Conservation (phyloP, 1,140 invertebrate genomes). For the Antheraea mylitta region DNA sequence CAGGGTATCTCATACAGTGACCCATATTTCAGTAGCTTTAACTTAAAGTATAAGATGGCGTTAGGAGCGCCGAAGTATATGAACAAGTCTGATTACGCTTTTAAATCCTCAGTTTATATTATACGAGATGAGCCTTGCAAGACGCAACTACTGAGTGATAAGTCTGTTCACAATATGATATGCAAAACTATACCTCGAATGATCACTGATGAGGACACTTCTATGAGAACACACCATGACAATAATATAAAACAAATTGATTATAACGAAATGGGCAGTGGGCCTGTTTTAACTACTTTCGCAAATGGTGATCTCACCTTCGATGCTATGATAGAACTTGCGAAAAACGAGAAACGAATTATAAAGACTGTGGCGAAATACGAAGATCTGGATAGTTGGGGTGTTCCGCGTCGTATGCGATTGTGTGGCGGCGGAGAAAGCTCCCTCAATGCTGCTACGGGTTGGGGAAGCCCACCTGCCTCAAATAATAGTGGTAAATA, state of each 20-base stretch:
- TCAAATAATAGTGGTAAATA: constrained; percentile 80
- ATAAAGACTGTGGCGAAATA: constrained; percentile 46
- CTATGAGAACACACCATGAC: constrained; percentile 66
- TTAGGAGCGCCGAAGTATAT: constrained; percentile 73
- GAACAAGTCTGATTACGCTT: constrained; percentile 80
- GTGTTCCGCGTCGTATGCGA: constrained; percentile 80
- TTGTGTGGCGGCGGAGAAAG: constrained; percentile 89
- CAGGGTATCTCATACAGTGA: constrained; percentile 81
- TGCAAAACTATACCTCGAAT: constrained; percentile 72
- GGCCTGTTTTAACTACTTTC: constrained; percentile 51
- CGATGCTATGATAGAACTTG: constrained; percentile 66
- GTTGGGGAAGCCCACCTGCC: constrained; percentile 86
- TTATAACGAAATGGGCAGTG: constrained; percentile 37
- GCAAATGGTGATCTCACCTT: constrained; percentile 67
- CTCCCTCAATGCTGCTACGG: constrained; percentile 86
- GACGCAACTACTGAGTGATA: constrained; percentile 69
- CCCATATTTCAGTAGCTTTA: constrained; percentile 81
- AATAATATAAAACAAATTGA: constrained; percentile 60
- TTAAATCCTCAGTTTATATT: constrained; percentile 79
- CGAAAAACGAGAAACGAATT: constrained; percentile 52
- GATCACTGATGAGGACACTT: constrained; percentile 56
- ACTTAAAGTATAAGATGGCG: constrained; percentile 79
- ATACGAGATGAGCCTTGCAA: constrained; percentile 75
- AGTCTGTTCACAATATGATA: constrained; percentile 67
- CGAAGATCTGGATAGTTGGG: constrained; percentile 77